Evolutionary conservation across 2,113 vertebrate species (phyloP).

Genomic region (Podiceps cristatus): DNA sequence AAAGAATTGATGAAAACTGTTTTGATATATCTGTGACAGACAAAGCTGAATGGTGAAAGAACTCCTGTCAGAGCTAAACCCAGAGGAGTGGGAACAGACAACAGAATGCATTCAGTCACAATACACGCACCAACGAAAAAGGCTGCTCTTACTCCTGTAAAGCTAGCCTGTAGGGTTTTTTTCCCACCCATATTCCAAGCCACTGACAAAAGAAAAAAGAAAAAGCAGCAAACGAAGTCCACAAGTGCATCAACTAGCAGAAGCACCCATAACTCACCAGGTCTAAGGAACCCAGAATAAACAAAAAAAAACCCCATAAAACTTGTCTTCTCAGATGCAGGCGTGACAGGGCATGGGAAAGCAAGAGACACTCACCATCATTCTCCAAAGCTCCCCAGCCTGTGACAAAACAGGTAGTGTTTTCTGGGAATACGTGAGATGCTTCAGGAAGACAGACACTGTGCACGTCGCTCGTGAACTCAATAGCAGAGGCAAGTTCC

Average conservation of each 20-base stretch:
- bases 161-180: neutral
- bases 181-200: neutral
- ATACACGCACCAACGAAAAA: neutral
- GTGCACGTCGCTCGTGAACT: constrained; percentile 70
- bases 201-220: neutral
- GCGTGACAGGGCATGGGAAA: neutral
- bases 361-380: constrained; percentile 67
- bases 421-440: constrained; percentile 60
- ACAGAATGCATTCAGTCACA: neutral
- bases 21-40: neutral
- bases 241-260: neutral
- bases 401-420: constrained; percentile 76
- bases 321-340: neutral
- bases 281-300: neutral
- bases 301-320: neutral
- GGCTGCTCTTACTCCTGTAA: neutral
- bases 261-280: neutral
- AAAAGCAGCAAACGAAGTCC: neutral
- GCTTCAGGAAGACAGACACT: constrained; percentile 78
- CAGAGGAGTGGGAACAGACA: neutral
- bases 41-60: neutral
- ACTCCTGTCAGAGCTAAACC: neutral
- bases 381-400: constrained; percentile 78
- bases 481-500: constrained; percentile 67
- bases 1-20: neutral